Percentiles rank a stretch among this genome's conserved stretches.
phyloP scores from a whole-genome alignment of 2,888 invertebrate species.

The Drosophila hamatofila region DNA sequence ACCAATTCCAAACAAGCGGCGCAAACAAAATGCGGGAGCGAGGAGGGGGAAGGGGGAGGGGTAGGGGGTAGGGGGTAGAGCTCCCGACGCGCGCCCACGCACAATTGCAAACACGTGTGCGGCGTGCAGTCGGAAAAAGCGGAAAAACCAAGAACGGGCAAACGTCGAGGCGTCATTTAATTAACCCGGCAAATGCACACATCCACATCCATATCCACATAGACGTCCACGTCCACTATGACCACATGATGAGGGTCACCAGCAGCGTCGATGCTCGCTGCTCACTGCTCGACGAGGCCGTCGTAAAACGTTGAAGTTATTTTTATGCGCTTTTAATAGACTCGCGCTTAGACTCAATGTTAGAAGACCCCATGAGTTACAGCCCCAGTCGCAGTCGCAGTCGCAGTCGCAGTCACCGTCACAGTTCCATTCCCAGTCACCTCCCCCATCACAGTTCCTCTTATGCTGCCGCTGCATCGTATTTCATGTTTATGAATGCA shows the following conservation, averaged over 20 bases:
- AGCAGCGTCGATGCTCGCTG: constrained; percentile 22
- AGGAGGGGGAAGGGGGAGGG: no score
- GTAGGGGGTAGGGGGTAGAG: no score
- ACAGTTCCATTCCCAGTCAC: background rate
- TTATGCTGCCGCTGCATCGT: constrained; percentile 49
- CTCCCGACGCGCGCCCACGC: constrained; percentile 6
- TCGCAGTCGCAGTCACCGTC: background rate
- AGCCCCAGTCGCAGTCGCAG: background rate
- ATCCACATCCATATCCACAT: constrained; percentile 14
- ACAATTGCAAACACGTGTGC: constrained; percentile 80
- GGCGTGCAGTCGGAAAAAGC: constrained; percentile 52
- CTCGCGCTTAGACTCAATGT: constrained; percentile 65
- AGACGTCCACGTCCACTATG: constrained; percentile 32
- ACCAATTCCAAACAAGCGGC: constrained; percentile 29
- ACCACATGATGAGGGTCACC: constrained; percentile 68
- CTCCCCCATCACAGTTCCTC: background rate
- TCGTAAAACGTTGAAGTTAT: constrained; percentile 74
- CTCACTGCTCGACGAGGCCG: constrained; percentile 19
- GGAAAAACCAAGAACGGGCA: constrained; percentile 6
- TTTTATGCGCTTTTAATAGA: constrained; percentile 82
- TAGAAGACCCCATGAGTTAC: constrained; percentile 18
- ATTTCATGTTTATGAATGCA: constrained; percentile 82
- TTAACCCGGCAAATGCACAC: constrained; percentile 70
- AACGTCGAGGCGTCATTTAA: constrained; percentile 74
- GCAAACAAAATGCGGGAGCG: constrained; percentile 41